phyloP scores from a whole-genome alignment of 2,797 vertebrate genomes.

The Acropternis orthonyx region DNA sequence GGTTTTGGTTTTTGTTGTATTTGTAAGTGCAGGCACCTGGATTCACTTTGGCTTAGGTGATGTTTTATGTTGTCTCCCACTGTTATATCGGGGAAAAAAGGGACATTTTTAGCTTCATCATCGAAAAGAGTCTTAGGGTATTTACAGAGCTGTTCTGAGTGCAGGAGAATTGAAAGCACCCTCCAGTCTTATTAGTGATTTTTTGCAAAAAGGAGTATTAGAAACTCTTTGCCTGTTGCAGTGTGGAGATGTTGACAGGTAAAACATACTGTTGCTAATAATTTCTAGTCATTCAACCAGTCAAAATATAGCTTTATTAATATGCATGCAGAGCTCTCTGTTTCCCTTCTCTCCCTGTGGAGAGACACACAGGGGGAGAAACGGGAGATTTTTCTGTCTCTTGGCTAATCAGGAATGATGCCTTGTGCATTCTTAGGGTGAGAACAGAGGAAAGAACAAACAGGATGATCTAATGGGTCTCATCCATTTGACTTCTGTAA shows the following conservation, averaged over 20 bases:
- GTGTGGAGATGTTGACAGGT: conserved; percentile 54
- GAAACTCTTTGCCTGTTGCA: conserved; percentile 9
- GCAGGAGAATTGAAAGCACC: neutral
- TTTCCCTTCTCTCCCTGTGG: conserved; percentile 29
- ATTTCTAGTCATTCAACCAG: conserved; percentile 57
- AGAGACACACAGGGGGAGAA: conserved; percentile 28
- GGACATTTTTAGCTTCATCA: neutral
- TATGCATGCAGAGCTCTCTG: conserved; percentile 27
- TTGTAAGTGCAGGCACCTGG: neutral
- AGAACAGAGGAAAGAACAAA: conserved; percentile 34
- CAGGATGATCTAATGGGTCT: conserved; percentile 32
- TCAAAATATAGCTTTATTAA: conserved; percentile 72
- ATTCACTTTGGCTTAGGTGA: neutral
- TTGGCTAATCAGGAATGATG: conserved; percentile 66
- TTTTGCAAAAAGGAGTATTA: neutral
- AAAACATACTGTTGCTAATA: conserved; percentile 47
- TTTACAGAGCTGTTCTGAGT: neutral
- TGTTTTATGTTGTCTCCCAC: neutral
- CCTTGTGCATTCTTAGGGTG: conserved; percentile 26
- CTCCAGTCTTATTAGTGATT: neutral
- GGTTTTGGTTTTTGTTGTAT: neutral
- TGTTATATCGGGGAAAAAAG: neutral
- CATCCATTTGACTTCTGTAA: conserved; percentile 22
- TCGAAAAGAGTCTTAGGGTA: neutral
- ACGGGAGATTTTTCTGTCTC: conserved; percentile 9